Evolutionary conservation across 2,888 invertebrate species (phyloP).

Genomic region (Xylota sylvarum): DNA sequence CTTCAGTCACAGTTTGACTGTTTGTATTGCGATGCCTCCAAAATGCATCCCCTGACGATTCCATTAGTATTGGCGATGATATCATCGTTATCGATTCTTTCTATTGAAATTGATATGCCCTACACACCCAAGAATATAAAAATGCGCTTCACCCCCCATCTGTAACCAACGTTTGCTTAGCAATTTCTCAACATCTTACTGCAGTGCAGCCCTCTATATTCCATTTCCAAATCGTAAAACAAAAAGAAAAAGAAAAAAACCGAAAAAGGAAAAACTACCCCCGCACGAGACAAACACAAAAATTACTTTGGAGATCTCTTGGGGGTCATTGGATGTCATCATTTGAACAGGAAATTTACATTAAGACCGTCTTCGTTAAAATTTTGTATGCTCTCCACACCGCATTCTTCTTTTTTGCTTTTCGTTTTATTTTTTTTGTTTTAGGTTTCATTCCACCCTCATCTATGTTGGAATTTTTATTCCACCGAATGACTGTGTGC

Average conservation of each 20-base stretch:
- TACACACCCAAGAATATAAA: neutral
- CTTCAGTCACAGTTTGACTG: neutral
- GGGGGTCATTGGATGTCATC: slow-evolving; percentile 72
- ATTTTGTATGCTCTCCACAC: slow-evolving; percentile 9
- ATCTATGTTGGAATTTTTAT: slow-evolving; percentile 52
- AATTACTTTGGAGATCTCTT: slow-evolving; percentile 62
- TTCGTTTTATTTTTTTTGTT: neutral
- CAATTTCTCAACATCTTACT: slow-evolving; percentile 17
- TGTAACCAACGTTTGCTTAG: slow-evolving; percentile 10
- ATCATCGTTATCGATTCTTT: slow-evolving; percentile 46
- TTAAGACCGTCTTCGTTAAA: slow-evolving; percentile 60
- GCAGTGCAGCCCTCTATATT: slow-evolving; percentile 7
- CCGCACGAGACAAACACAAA: slow-evolving; percentile 31
- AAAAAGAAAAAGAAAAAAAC: slow-evolving; percentile 25
- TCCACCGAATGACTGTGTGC: slow-evolving; percentile 4
- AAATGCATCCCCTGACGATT: neutral
- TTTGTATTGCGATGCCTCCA: neutral
- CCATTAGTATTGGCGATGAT: slow-evolving; percentile 13
- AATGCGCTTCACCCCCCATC: slow-evolving; percentile 3
- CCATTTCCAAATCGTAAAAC: slow-evolving; percentile 36
- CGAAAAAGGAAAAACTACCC: slow-evolving; percentile 28
- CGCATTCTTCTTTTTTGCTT: neutral
- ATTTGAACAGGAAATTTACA: slow-evolving; percentile 75
- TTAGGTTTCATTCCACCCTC: slow-evolving; percentile 3
- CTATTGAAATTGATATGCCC: slow-evolving; percentile 39